A percentile compares a stretch with the other conserved stretches of the same genome.
phyloP scores from a whole-genome alignment of 2,797 vertebrate genomes.

The Dicrostonyx torquatus region DNA sequence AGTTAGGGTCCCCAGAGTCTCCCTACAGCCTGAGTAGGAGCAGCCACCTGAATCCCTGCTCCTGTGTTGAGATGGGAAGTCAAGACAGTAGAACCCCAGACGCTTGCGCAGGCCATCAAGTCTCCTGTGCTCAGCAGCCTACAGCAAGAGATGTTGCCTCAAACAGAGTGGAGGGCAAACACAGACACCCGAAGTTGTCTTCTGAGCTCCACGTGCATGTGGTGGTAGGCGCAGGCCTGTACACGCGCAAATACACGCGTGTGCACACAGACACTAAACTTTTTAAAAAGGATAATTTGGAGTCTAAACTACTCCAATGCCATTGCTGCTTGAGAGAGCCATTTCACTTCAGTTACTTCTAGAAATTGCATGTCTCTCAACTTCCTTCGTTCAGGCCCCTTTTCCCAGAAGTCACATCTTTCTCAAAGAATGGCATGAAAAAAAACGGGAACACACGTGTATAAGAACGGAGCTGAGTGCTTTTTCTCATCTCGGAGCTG shows the following conservation, averaged over 20 bases:
- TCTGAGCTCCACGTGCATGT: neutral
- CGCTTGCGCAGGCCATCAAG: neutral
- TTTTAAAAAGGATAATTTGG: neutral
- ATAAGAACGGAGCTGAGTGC: neutral
- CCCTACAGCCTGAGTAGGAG: neutral
- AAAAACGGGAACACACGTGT: neutral
- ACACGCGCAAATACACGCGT: neutral
- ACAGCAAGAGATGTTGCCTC: neutral
- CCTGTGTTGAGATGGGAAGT: neutral
- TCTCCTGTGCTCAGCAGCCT: neutral
- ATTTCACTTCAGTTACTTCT: constrained; percentile 23
- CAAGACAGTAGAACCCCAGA: neutral
- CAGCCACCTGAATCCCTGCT: neutral
- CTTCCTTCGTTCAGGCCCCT: neutral
- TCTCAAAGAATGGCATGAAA: neutral
- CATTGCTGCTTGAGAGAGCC: neutral
- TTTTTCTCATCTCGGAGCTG: constrained; percentile 32
- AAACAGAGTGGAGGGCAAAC: neutral
- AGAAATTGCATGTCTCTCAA: neutral
- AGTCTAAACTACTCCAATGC: neutral
- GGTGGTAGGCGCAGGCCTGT: no score
- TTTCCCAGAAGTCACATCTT: neutral
- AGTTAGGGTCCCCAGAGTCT: neutral
- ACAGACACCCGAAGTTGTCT: neutral
- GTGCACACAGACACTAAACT: no score